phyloP scores from a whole-genome alignment of 92 coral and sea anemone genomes.

The Palythoa grandis region DNA sequence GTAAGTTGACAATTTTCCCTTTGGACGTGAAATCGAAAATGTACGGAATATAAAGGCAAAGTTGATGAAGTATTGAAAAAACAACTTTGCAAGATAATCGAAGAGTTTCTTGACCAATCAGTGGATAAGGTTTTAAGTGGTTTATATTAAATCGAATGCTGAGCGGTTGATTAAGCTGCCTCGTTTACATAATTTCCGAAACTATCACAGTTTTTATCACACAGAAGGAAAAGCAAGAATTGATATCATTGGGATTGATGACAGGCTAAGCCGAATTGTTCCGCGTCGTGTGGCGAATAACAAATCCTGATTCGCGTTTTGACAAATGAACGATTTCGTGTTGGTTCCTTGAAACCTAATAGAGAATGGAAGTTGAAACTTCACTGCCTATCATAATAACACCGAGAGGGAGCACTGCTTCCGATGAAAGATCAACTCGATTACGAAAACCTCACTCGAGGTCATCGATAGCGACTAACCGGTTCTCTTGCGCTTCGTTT shows the following conservation, averaged over 20 bases:
- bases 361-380: conserved; percentile 32
- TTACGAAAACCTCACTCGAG: conserved; percentile 80
- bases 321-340: conserved; percentile 1
- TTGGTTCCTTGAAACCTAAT: not conserved
- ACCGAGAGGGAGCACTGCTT: conserved; percentile 49
- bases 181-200: conserved; percentile 43
- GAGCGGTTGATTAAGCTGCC: conserved; percentile 41
- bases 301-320: conserved; percentile 3
- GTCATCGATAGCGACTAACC: conserved; percentile 75
- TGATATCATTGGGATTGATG: conserved; percentile 31
- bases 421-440: conserved; percentile 70
- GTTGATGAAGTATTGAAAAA: conserved; percentile 7
- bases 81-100: conserved; percentile 28
- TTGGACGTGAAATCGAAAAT: not conserved
- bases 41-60: conserved; percentile 23
- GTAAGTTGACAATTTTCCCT: not conserved
- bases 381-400: conserved; percentile 77
- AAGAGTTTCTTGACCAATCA: conserved; percentile 28
- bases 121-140: conserved; percentile 21
- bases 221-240: conserved; percentile 15
- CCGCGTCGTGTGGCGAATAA: conserved; percentile 25
- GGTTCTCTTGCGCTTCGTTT: conserved; percentile 85
- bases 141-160: conserved; percentile 6
- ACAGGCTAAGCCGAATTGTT: conserved; percentile 15
- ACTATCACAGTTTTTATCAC: conserved; percentile 24